phyloP scores from a whole-genome alignment of 2,888 invertebrate genomes.

The Eueremaeus valkanovi region DNA sequence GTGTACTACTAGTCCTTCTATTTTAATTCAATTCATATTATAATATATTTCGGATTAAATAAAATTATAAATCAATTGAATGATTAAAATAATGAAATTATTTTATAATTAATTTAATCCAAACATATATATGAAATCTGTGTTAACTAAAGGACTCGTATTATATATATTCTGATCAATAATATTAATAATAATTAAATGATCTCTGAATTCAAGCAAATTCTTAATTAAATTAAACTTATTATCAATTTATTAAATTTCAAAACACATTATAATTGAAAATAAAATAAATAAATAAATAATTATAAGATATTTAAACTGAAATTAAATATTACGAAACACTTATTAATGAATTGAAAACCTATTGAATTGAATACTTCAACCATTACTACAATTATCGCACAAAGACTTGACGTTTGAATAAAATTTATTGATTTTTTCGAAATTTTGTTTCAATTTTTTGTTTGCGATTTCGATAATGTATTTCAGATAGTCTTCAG shows the following conservation, averaged over 20 bases:
- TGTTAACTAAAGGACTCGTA: no score
- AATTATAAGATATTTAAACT: background rate
- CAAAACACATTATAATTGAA: background rate
- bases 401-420: background rate
- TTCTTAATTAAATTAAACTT: background rate
- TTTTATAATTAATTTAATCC: no score
- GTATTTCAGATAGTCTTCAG: constrained; percentile 51
- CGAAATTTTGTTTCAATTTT: constrained; percentile 48
- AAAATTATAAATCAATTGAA: no score
- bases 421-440: constrained; percentile 45
- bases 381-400: background rate
- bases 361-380: background rate
- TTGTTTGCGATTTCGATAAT: constrained; percentile 51
- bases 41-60: no score
- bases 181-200: no score
- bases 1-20: no score
- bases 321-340: background rate
- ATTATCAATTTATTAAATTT: background rate
- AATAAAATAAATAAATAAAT: no score
- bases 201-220: background rate
- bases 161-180: no score
- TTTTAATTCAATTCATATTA: no score
- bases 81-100: no score
- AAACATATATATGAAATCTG: no score
- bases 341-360: no score